These are phyloP conservation scores for Pemphredon lugubris DNA, from an alignment of 2,888 invertebrate genomes.

Conservation along the genomic window DNA sequence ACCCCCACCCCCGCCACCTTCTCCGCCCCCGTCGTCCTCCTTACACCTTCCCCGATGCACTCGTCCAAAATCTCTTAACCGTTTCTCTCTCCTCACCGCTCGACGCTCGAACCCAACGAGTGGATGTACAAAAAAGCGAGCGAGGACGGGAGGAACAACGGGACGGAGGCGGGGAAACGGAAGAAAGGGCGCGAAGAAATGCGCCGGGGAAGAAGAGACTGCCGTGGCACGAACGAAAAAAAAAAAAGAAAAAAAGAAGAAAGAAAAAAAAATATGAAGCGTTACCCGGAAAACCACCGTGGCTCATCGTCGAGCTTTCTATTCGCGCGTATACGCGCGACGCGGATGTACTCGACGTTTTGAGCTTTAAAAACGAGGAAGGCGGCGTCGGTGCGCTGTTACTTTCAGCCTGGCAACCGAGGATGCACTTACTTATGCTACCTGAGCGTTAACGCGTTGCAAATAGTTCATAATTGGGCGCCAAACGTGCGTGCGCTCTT, in stretches of 20 bases:
- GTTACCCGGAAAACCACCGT: constrained; percentile 42
- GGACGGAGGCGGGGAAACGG: constrained; percentile 5
- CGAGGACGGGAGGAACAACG: constrained; percentile 40
- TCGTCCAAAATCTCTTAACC: constrained; percentile 76
- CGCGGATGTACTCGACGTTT: constrained; percentile 31
- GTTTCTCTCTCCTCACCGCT: constrained; percentile 48
- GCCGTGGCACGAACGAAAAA: constrained; percentile 18
- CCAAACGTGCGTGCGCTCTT: too few relatives aligned
- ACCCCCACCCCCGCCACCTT: too few relatives aligned
- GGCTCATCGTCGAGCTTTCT: not conserved
- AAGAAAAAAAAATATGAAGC: too few relatives aligned
- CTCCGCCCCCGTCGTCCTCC: constrained; percentile 30
- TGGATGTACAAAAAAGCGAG: constrained; percentile 42
- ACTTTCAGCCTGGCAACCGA: constrained; percentile 15
- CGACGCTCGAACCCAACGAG: constrained; percentile 52
- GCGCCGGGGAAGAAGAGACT: constrained; percentile 28
- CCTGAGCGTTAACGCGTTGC: constrained; percentile 34
- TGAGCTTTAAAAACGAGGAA: constrained; percentile 39
- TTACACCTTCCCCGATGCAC: constrained; percentile 66
- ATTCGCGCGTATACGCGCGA: not conserved
- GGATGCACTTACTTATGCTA: constrained; percentile 32
- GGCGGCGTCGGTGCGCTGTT: constrained; percentile 36
- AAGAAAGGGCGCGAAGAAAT: constrained; percentile 44
- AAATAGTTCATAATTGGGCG: too few relatives aligned
- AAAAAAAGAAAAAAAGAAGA: too few relatives aligned